A percentile compares a stretch with the other conserved stretches of the same genome.
These are phyloP conservation scores for Actinemys pallida DNA, from an alignment of 2,113 vertebrate species.

Conservation along the genomic window DNA sequence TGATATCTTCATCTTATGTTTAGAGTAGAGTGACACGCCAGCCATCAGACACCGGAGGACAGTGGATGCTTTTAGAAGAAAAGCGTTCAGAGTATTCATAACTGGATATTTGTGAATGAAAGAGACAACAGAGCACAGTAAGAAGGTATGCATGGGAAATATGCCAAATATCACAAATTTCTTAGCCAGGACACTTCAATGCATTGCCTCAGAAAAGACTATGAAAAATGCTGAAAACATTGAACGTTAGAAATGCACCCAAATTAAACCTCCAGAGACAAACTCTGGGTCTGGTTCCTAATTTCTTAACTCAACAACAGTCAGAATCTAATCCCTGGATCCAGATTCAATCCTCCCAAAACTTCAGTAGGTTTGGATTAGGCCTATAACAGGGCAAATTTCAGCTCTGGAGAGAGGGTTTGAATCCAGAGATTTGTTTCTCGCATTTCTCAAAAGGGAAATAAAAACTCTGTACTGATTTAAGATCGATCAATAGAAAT, in stretches of 20 bases:
- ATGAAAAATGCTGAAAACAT: neutral
- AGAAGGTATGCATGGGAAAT: neutral
- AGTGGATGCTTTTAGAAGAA: neutral
- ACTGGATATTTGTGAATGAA: neutral
- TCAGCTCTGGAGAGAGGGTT: neutral
- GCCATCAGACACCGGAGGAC: neutral
- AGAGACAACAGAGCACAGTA: neutral
- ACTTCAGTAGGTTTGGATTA: neutral
- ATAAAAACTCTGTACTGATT: neutral
- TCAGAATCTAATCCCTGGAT: neutral
- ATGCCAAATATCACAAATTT: neutral
- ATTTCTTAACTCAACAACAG: neutral
- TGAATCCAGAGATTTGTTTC: neutral
- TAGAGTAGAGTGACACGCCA: neutral
- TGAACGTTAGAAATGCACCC: neutral
- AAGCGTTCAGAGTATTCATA: neutral
- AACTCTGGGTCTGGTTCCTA: neutral
- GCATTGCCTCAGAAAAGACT: neutral
- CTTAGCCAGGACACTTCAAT: neutral
- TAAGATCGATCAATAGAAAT: neutral
- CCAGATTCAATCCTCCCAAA: neutral
- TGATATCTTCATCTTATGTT: neutral
- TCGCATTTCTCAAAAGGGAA: neutral
- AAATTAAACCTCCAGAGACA: neutral
- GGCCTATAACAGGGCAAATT: neutral